Evolutionary conservation across 2,888 invertebrate genomes (phyloP), one percentile per base, ranked within the genome.

Genomic region (Xanthia icteritia): DNA sequence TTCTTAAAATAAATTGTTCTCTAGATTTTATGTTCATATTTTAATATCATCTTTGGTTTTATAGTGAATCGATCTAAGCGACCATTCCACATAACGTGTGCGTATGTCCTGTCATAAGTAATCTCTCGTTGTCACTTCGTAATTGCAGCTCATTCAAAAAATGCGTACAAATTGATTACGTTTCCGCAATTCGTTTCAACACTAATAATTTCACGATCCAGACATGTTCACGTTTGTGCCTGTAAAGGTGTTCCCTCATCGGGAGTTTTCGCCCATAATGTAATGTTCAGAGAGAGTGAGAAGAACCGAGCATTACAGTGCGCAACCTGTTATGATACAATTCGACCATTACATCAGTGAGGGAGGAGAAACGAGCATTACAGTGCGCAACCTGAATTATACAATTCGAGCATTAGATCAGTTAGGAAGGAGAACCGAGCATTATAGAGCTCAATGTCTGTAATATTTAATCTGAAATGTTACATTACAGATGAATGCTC

Each of bases 31-130:
- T 89, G 86, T 92, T 88, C 89, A 90, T 84, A 90, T 92, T 92
- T 83, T 93, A 95, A 95, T 95, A 95, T 94, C 94, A 94, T 96
- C 96, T 96, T 96, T 96, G 96, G 96, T 95, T 94, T 94, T 87
- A 90, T 89, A 89, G 86, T 92, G 81, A 85, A 86, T 77, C 90
- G 91, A 92, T 91, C 91, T 90, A 84, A 86, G 80, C 84, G 87
- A 91, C 90, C 90, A 90, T 90, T 90, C 89, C 87, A 79, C 82
- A 61, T 68, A 76, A 66, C 63, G 56, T 78, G 67, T 73, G 64
- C 80, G 61, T 83, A 39, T 68, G 51, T 85, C 20, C 65, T 79
- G 76, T 77, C 68, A 54, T 70, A 56, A 70, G 45, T 63, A 65
- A 72, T 27, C n/a, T 64, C 56, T 68, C 42, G 17, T 58, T 75